Percentiles rank a stretch among this genome's conserved stretches.
Conservation (phyloP, 2,797 vertebrate genomes). For the Scyliorhinus canicula region DNA sequence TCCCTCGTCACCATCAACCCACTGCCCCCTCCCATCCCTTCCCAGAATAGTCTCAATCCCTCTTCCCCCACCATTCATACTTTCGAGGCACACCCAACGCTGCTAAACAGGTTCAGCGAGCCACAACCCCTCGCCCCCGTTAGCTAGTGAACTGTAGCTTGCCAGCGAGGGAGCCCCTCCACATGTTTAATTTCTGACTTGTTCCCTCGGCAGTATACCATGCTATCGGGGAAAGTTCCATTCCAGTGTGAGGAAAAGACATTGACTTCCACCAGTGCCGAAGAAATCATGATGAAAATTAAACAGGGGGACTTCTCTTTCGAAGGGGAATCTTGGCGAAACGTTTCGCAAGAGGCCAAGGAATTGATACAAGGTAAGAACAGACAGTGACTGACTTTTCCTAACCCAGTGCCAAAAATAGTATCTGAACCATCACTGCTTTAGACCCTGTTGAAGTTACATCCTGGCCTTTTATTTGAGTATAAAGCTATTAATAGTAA, state of each 20-base stretch:
- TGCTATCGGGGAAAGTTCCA: slow-evolving; percentile 95
- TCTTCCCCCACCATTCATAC: too few species aligned
- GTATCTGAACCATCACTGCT: not conserved
- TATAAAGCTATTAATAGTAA: not conserved
- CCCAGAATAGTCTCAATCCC: too few species aligned
- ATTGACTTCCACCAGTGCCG: slow-evolving; percentile 80
- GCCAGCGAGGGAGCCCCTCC: too few species aligned
- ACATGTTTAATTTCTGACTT: not conserved
- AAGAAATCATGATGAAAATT: slow-evolving; percentile 98
- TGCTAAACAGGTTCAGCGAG: too few species aligned
- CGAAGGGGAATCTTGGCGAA: slow-evolving; percentile 91
- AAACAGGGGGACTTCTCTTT: slow-evolving; percentile 96
- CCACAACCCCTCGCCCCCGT: too few species aligned
- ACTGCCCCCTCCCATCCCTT: too few species aligned
- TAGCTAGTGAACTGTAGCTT: too few species aligned
- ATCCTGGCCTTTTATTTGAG: not conserved
- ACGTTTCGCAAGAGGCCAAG: slow-evolving; percentile 91
- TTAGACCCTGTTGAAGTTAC: not conserved
- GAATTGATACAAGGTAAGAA: slow-evolving; percentile 86
- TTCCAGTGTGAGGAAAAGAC: slow-evolving; percentile 91
- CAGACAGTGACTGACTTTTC: not conserved
- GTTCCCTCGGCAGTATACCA: slow-evolving; percentile 75
- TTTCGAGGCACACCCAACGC: too few species aligned
- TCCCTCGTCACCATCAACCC: too few species aligned
- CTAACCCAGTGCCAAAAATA: not conserved